These are phyloP conservation scores for Parasteatoda lunata DNA, from an alignment of 2,888 invertebrate species.

Conservation along the genomic window DNA sequence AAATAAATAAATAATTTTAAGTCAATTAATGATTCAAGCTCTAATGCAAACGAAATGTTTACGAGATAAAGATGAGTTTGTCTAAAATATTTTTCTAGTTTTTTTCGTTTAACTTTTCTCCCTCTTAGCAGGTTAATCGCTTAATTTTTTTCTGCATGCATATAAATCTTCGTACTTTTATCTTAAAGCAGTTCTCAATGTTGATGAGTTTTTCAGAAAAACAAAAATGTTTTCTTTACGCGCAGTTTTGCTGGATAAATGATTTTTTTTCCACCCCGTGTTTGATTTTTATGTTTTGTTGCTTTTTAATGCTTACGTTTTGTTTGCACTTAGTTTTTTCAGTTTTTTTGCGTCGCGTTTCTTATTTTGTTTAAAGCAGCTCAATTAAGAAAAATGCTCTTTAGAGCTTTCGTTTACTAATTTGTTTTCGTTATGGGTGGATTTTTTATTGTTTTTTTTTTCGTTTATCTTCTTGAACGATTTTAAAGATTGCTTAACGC, in stretches of 20 bases:
- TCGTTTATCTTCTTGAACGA: slow-evolving; percentile 7
- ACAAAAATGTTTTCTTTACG: neutral
- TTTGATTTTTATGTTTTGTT: slow-evolving; percentile 46
- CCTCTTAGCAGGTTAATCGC: slow-evolving; percentile 1
- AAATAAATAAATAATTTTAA: slow-evolving; percentile 65
- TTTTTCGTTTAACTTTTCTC: slow-evolving; percentile 19
- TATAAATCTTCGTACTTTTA: neutral
- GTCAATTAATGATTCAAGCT: slow-evolving; percentile 65
- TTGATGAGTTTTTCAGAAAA: neutral
- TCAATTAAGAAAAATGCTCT: slow-evolving; percentile 26
- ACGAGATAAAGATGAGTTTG: slow-evolving; percentile 66
- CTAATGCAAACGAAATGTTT: slow-evolving; percentile 65
- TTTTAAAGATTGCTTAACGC: slow-evolving; percentile 13
- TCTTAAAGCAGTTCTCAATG: neutral
- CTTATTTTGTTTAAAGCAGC: slow-evolving; percentile 1
- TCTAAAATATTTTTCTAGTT: slow-evolving; percentile 49
- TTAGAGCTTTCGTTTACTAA: slow-evolving; percentile 37
- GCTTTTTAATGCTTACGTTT: slow-evolving; percentile 32
- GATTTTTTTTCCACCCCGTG: neutral
- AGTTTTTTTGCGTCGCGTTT: slow-evolving; percentile 1
- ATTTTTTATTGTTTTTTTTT: slow-evolving; percentile 13
- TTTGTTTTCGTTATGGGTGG: slow-evolving; percentile 45
- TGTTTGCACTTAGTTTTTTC: slow-evolving; percentile 22
- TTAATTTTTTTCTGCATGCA: neutral
- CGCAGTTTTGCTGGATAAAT: slow-evolving; percentile 20